Base-by-base conservation (phyloP, 2,113 vertebrate species). In the Ancistrus triradiatus region DNA sequence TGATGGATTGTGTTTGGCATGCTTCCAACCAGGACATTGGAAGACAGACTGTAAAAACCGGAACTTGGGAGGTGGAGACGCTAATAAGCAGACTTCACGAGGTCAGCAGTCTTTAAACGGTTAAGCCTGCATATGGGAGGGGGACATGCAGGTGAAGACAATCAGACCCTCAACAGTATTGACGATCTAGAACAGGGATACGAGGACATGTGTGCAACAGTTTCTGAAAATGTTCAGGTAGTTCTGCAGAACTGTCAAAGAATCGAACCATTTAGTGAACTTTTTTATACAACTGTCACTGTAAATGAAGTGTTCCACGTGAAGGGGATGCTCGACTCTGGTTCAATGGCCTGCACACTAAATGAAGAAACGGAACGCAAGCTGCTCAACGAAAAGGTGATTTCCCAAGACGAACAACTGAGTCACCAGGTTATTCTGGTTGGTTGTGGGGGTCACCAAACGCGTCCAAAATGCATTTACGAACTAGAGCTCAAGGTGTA, bases 371-470 rank as follows among this genome's bases (percentile, higher is more conserved):
- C 53, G 13, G 73, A 38, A 27, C 7, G 4, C 15, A 7, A 6
- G 1, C 33, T 73, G 7, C 11, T 63, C 3, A 1, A 19, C 10
- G 40, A 33, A 7, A 43, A 50, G 6, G 18, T 59, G 6, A 24
- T 68, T 7, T 21, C n/a, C 15, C 3, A 38, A 22, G 59, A 63
- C 6, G 15, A 58, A 25, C 25, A 68, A 18, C 4, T 53, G 11
- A 22, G 4, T 19, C 18, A 60, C 14, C 42, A 19, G 2, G 19
- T 70, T 3, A 15, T 67, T 3, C 44, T 75, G 1, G 28, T 70
- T 1, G 63, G 73, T 1, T 75, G 69, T 63, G 61, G 73, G 1
- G 70, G 70, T 5, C 47, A 40, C 27, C 48, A 73, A 2, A 70
- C 44, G 0, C 35, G 40, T 5, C 55, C 63, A 0, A 75, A 78